Evolutionary conservation across 2,888 invertebrate genomes (phyloP).

Genomic region (Brenthis hecate): DNA sequence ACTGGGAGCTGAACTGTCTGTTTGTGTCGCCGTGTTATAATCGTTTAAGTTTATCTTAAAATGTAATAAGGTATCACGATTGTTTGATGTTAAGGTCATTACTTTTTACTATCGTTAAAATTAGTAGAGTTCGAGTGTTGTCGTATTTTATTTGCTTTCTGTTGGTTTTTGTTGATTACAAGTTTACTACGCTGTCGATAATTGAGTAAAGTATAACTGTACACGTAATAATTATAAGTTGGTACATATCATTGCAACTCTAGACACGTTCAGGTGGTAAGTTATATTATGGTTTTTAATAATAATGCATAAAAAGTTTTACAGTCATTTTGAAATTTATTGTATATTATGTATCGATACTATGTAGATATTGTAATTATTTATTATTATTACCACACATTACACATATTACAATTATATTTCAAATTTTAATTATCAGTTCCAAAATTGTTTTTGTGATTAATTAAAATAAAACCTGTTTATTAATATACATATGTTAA

Average conservation of each 20-base stretch:
- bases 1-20: constrained; percentile 38
- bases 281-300: constrained; percentile 46
- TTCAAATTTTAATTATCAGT: constrained; percentile 65
- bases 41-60: too few relatives aligned
- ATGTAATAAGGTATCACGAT: too few relatives aligned
- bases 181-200: not conserved
- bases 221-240: constrained; percentile 33
- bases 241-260: constrained; percentile 51
- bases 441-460: constrained; percentile 68
- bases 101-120: too few relatives aligned
- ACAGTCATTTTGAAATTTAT: constrained; percentile 49
- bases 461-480: constrained; percentile 80
- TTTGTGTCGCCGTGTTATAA: constrained; percentile 4
- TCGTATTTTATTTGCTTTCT: not conserved
- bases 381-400: constrained; percentile 64
- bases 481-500: constrained; percentile 83
- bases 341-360: constrained; percentile 54
- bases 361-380: constrained; percentile 64
- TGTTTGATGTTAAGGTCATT: too few relatives aligned
- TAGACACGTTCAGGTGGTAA: constrained; percentile 47
- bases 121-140: not conserved
- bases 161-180: constrained; percentile 2
- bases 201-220: not conserved
- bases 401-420: constrained; percentile 53
- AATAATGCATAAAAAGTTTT: constrained; percentile 44